Conservation (phyloP, 1,140 invertebrate species). For the Megalopta genalis region DNA sequence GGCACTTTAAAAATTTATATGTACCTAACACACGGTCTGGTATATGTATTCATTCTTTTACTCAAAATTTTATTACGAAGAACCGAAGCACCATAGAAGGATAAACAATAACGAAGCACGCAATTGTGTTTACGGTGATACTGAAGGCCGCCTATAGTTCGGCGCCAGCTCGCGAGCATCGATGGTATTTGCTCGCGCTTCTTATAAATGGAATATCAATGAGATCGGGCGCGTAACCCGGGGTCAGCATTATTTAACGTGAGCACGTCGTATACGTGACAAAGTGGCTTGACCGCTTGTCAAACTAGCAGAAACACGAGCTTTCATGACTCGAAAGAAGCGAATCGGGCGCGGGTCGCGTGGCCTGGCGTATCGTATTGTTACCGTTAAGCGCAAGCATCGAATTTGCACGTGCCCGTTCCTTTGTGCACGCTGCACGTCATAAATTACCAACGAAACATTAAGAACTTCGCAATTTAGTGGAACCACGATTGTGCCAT, state of each 20-base stretch:
- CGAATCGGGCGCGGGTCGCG: constrained; percentile 45
- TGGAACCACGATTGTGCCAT: constrained; percentile 17
- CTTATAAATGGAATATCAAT: constrained; percentile 52
- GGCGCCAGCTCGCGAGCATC: constrained; percentile 28
- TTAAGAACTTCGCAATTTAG: constrained; percentile 34
- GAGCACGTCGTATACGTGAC: constrained; percentile 53
- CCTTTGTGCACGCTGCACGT: constrained; percentile 17
- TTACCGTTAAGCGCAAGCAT: constrained; percentile 54
- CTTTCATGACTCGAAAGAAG: constrained; percentile 41
- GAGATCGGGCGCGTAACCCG: constrained; percentile 55
- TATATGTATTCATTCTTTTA: no score
- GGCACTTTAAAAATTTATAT: no score
- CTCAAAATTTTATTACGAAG: no score
- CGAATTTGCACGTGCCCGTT: constrained; percentile 49
- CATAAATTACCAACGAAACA: constrained; percentile 29
- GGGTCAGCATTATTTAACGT: constrained; percentile 57
- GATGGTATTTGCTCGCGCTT: constrained; percentile 35
- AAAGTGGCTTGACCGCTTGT: constrained; percentile 56
- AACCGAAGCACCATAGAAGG: no score
- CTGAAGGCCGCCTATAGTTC: no score
- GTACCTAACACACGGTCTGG: no score
- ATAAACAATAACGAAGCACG: no score
- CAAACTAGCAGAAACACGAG: constrained; percentile 43
- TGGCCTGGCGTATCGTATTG: constrained; percentile 48
- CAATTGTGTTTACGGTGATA: no score